Evolutionary conservation across 2,797 vertebrate genomes (phyloP).

Genomic region (Neosilurus hyrtlii): DNA sequence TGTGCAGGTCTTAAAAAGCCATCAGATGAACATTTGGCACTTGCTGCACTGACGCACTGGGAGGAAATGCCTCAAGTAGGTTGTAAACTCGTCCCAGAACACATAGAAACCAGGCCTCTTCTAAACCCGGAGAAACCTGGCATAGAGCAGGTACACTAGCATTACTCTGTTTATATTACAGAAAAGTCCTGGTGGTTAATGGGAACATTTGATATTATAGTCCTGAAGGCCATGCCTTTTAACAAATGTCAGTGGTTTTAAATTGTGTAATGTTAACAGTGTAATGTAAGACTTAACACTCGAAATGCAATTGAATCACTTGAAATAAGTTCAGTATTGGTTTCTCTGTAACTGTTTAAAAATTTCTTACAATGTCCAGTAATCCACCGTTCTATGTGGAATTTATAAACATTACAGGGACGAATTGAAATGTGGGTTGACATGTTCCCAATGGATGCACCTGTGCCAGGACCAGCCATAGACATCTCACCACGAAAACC

Average conservation of each 20-base stretch:
- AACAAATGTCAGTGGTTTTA: not conserved
- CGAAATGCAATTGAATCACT: not conserved
- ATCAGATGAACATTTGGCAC: conserved; percentile 89
- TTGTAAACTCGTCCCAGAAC: conserved; percentile 89
- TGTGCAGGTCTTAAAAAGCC: conserved; percentile 85
- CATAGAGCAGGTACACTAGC: conserved; percentile 84
- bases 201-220: not conserved
- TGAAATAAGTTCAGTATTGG: not conserved
- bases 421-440: conserved; percentile 98
- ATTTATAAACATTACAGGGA: conserved; percentile 72
- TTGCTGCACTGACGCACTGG: conserved; percentile 88
- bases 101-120: conserved; percentile 90
- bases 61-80: conserved; percentile 88
- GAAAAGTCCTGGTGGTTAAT: not conserved
- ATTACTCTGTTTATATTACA: not conserved
- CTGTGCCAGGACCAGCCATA: conserved; percentile 86
- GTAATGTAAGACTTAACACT: not conserved
- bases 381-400: not conserved
- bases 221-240: not conserved
- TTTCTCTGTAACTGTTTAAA: not conserved
- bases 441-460: conserved; percentile 97
- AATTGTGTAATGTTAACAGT: not conserved
- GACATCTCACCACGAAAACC: conserved; percentile 94
- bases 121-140: conserved; percentile 93
- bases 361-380: not conserved